phyloP scores from a whole-genome alignment of 1,140 invertebrate species.

The Bombus picipes region DNA sequence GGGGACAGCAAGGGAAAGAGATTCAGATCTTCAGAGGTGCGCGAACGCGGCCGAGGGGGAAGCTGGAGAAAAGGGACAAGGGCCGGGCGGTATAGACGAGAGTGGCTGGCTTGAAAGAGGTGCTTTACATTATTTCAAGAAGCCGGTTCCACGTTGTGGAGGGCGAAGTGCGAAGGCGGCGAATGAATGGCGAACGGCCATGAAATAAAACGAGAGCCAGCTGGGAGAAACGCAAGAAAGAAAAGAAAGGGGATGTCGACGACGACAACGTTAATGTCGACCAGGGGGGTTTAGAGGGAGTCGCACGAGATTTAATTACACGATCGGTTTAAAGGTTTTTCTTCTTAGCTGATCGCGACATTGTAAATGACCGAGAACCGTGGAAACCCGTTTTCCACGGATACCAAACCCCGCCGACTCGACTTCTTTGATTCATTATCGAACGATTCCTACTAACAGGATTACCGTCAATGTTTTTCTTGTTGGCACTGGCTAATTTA shows the following conservation, averaged over 20 bases:
- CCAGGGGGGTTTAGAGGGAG: neutral
- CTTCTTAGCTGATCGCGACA: conserved; percentile 38
- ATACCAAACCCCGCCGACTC: neutral
- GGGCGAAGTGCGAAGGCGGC: conserved; percentile 37
- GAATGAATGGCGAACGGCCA: conserved; percentile 46
- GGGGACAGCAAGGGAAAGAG: conserved; percentile 32
- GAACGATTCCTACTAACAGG: conserved; percentile 54
- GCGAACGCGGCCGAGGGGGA: conserved; percentile 24
- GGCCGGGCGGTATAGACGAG: conserved; percentile 36
- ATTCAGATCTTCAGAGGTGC: conserved; percentile 59
- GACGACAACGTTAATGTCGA: neutral
- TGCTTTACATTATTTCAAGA: conserved; percentile 71
- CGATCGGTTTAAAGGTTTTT: conserved; percentile 63
- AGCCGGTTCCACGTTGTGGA: conserved; percentile 40
- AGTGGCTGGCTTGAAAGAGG: conserved; percentile 62
- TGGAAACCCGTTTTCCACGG: conserved; percentile 23
- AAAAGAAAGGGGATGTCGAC: neutral
- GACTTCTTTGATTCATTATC: conserved; percentile 48
- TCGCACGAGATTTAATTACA: conserved; percentile 64
- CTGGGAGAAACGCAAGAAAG: conserved; percentile 27
- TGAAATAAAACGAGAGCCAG: conserved; percentile 25
- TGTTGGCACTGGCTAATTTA: conserved; percentile 23
- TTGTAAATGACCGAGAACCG: conserved; percentile 24
- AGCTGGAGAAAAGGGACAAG: conserved; percentile 15
- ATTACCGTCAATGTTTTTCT: conserved; percentile 37